Percentiles rank a stretch among this genome's conserved stretches.
These are phyloP conservation scores for Sarcophaga variegata DNA, from an alignment of 2,888 invertebrate species.

Conservation along the genomic window DNA sequence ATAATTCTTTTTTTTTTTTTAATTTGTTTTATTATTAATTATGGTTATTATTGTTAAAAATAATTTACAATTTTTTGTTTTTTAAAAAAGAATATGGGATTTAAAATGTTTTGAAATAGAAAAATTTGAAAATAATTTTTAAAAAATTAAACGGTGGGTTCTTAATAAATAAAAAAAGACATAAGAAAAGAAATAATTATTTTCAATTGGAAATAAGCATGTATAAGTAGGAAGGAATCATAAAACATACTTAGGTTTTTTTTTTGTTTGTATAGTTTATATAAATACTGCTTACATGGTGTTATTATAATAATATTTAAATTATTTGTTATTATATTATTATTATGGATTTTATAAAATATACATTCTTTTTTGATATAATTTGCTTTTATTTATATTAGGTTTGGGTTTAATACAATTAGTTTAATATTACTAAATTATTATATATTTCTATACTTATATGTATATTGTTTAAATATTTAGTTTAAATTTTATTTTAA, in stretches of 20 bases:
- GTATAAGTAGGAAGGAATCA: not conserved
- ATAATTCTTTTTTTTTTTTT: constrained; percentile 60
- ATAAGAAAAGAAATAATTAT: constrained; percentile 4
- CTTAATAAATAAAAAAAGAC: constrained; percentile 16
- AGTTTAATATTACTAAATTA: too few species aligned
- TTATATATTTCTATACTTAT: too few species aligned
- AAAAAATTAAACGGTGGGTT: constrained; percentile 60
- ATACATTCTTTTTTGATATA: constrained; percentile 57
- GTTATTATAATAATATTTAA: constrained; percentile 28
- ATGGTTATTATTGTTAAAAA: not conserved
- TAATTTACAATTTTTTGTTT: not conserved
- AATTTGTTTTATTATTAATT: constrained; percentile 29
- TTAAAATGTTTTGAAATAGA: not conserved
- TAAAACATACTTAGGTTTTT: constrained; percentile 36
- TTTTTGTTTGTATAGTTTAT: constrained; percentile 41
- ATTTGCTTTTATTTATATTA: constrained; percentile 1
- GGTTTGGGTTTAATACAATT: too few species aligned
- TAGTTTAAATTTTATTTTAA: constrained; percentile 22
- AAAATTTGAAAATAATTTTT: constrained; percentile 10
- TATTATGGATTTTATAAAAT: constrained; percentile 42
- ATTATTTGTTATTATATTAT: constrained; percentile 26
- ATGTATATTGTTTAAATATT: not conserved
- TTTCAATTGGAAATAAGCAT: not conserved
- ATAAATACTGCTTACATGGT: constrained; percentile 64
- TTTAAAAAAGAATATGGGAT: not conserved